These are phyloP conservation scores for Zaprionus tsacasi DNA, from an alignment of 1,140 invertebrate genomes.

Conservation along the genomic window DNA sequence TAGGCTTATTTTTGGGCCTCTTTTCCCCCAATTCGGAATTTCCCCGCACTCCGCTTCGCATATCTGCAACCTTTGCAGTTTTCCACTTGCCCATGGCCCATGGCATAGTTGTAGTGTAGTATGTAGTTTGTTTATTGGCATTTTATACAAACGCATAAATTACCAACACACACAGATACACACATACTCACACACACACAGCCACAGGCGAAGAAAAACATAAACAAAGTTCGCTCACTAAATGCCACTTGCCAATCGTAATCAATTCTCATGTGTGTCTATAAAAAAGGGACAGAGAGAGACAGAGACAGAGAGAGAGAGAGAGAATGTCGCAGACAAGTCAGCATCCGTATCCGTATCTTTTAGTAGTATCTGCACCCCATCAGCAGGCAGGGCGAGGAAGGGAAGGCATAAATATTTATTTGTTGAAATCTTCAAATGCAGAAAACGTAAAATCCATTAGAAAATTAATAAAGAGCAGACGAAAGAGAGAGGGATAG, in stretches of 20 bases:
- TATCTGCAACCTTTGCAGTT: constrained; percentile 68
- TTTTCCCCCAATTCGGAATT: neutral
- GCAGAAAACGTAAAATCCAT: constrained; percentile 82
- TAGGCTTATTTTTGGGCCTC: neutral
- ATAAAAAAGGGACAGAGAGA: constrained; percentile 64
- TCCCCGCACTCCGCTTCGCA: neutral
- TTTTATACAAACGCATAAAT: constrained; percentile 79
- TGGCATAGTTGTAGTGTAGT: constrained; percentile 2
- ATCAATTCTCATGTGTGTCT: constrained; percentile 70
- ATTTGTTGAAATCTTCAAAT: constrained; percentile 79
- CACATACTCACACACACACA: constrained; percentile 20
- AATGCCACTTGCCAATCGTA: constrained; percentile 81
- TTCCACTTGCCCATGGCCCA: constrained; percentile 13
- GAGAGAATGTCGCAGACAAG: constrained; percentile 44
- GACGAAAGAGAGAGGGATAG: constrained; percentile 28
- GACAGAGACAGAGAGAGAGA: neutral
- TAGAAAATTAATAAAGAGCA: constrained; percentile 83
- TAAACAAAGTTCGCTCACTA: constrained; percentile 76
- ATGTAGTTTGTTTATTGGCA: constrained; percentile 71
- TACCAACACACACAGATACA: constrained; percentile 38
- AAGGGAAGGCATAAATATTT: constrained; percentile 70
- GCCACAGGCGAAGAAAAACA: constrained; percentile 46
- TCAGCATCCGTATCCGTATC: constrained; percentile 45
- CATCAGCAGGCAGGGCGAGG: neutral
- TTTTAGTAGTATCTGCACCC: constrained; percentile 48